phyloP scores from a whole-genome alignment of 2,888 invertebrate species.

The Tricholauxania praeusta region DNA sequence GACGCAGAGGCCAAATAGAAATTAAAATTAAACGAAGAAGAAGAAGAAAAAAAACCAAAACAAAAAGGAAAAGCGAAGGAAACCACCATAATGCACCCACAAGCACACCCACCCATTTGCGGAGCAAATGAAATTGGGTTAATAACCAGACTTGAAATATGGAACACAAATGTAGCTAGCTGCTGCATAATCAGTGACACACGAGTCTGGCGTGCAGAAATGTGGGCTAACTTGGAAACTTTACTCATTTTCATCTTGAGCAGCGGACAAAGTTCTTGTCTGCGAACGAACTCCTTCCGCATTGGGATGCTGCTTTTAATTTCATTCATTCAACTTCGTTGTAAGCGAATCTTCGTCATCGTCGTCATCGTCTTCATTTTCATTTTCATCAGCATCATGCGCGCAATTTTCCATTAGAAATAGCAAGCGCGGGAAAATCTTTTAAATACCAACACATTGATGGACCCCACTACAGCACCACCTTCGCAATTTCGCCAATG shows the following conservation, averaged over 20 bases:
- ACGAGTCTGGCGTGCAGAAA: not conserved
- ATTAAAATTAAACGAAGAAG: conserved; percentile 66
- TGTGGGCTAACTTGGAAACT: not conserved
- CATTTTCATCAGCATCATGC: conserved; percentile 5
- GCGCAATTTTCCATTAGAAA: conserved; percentile 5
- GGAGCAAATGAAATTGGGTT: conserved; percentile 57
- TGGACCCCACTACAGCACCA: not conserved
- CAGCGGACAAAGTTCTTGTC: not conserved
- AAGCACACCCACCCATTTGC: not conserved
- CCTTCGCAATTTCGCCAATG: not conserved
- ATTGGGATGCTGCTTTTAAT: conserved; percentile 58
- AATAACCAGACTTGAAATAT: conserved; percentile 55
- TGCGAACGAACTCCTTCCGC: conserved; percentile 47
- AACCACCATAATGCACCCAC: conserved; percentile 7
- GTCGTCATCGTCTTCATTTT: conserved; percentile 21
- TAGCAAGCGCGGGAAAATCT: conserved; percentile 33
- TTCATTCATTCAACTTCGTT: conserved; percentile 60
- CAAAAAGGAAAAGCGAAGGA: conserved; percentile 30
- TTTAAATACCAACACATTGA: conserved; percentile 34
- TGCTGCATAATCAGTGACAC: conserved; percentile 24
- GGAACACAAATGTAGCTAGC: not conserved
- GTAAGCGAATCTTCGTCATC: conserved; percentile 50
- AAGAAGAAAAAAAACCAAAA: conserved; percentile 52
- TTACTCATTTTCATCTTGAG: conserved; percentile 21
- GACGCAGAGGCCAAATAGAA: conserved; percentile 57